phyloP scores from a whole-genome alignment of 2,797 vertebrate genomes.

The Melanotaenia parkinsoni region DNA sequence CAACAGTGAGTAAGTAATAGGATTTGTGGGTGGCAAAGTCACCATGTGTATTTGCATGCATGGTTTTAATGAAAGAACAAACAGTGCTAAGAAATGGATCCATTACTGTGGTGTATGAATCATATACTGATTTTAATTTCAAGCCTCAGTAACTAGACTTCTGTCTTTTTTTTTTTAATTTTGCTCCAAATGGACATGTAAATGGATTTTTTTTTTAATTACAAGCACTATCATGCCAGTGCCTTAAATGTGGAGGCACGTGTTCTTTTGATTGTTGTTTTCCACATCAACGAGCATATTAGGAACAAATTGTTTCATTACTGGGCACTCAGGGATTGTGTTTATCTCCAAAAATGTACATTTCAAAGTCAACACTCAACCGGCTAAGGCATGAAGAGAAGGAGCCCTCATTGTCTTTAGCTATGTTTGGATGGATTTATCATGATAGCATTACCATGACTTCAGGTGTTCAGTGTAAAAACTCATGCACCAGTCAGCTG shows the following conservation, averaged over 20 bases:
- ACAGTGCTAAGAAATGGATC: slow-evolving; percentile 44
- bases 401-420: slow-evolving; percentile 21
- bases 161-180: slow-evolving; percentile 16
- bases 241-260: slow-evolving; percentile 21
- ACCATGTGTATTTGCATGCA: slow-evolving; percentile 40
- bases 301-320: slow-evolving; percentile 27
- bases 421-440: slow-evolving; percentile 10
- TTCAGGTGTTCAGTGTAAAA: slow-evolving; percentile 19
- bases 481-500: background rate
- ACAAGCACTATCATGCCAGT: slow-evolving; percentile 9
- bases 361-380: background rate
- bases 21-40: slow-evolving; percentile 39
- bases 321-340: background rate
- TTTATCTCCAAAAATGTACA: background rate
- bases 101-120: slow-evolving; percentile 64
- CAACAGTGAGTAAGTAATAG: slow-evolving; percentile 33
- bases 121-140: slow-evolving; percentile 58
- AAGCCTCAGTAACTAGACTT: slow-evolving; percentile 53
- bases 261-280: slow-evolving; percentile 36
- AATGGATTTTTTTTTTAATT: slow-evolving; percentile 20
- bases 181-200: slow-evolving; percentile 11
- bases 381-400: background rate
- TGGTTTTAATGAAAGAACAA: slow-evolving; percentile 60
- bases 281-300: slow-evolving; percentile 29
- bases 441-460: slow-evolving; percentile 17